Evolutionary conservation across 37 sponge, comb jelly and placozoan species (phyloP), one percentile per base, ranked within the genome.

Genomic region (Ianthella basta): DNA sequence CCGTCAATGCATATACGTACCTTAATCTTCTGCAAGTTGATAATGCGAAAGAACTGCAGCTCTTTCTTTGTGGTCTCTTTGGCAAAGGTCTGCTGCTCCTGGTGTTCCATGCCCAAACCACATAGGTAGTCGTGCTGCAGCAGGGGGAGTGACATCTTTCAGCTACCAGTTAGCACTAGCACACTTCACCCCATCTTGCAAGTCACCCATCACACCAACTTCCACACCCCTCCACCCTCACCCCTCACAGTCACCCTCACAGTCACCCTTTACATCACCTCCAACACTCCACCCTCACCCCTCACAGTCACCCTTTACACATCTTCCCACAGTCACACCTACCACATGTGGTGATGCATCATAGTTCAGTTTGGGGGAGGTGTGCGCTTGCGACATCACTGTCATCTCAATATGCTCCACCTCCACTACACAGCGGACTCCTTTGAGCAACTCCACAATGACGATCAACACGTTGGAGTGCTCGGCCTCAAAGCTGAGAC

Each of bases 401-500:
- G 50, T 44, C 50, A 44, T 44, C 50, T 44, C 50, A 44, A 44
- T 44, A 8, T 44, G 3, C 50, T 44, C 50, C 25, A 94, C 56
- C 29, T 86, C 88, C 32, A 79, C 64, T 2, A 54, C 14, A 23
- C 39, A 64, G 18, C 40, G 37, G 23, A 88, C 86, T 29, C 94
- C 94, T 24, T 88, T 90, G 56, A 94, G 81, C 53, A 90, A 83
- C 82, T 96, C 92, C 13, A 92, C 87, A 4, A 77, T 89, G 32
- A 96, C 91, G 0, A 96, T 63, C 53, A 96, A 84, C 50, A 96
- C 95, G 56, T 96, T 96, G 30, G 92, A 87, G 70, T 91, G 92
- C 63, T 96, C 97, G n/a, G 97, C 94, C 60, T 91, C 92, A 89
- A 96, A 96, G 35, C 88, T 89, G 2, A 96, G 87, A 4, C 92